These are phyloP conservation scores for Nannobrachium achirus DNA, from an alignment of 2,113 vertebrate species.

Conservation along the genomic window DNA sequence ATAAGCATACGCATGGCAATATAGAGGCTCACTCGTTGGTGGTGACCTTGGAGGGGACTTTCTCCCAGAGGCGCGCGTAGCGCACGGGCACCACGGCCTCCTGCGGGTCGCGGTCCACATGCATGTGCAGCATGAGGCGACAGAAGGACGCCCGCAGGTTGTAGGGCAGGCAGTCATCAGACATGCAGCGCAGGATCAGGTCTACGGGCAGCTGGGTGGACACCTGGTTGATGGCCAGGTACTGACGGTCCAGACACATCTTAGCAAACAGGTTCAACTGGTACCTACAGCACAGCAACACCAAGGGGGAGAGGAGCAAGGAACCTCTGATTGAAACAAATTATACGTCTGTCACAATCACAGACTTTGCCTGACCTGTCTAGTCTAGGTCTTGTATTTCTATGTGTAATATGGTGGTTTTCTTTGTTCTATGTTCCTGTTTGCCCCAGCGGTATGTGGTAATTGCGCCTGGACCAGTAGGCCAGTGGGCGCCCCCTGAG, in stretches of 20 bases:
- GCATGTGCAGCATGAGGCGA: slow-evolving; percentile 97
- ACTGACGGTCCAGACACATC: slow-evolving; percentile 98
- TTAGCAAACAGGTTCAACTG: slow-evolving; percentile 96
- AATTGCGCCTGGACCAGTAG: no score
- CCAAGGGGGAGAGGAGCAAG: background rate
- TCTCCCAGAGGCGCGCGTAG: slow-evolving; percentile 95
- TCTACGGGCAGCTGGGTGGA: slow-evolving; percentile 91
- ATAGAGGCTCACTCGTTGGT: slow-evolving; percentile 87
- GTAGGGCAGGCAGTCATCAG: slow-evolving; percentile 91
- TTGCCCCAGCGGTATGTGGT: no score
- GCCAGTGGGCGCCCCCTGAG: no score
- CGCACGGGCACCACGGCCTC: slow-evolving; percentile 94
- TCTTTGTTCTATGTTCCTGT: no score
- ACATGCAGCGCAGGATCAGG: slow-evolving; percentile 94
- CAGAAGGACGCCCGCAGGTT: slow-evolving; percentile 96
- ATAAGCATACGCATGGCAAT: background rate
- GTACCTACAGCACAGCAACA: slow-evolving; percentile 78
- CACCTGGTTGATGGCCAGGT: slow-evolving; percentile 97
- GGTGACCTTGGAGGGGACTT: slow-evolving; percentile 93
- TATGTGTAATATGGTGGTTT: no score
- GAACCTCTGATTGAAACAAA: no score
- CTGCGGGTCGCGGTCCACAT: slow-evolving; percentile 96
- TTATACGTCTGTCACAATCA: no score
- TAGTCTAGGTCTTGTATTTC: no score
- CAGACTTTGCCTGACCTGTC: no score